Evolutionary conservation across 2,797 vertebrate genomes (phyloP), one percentile per base, ranked within the genome.

Genomic region (Leucoraja ocellata): DNA sequence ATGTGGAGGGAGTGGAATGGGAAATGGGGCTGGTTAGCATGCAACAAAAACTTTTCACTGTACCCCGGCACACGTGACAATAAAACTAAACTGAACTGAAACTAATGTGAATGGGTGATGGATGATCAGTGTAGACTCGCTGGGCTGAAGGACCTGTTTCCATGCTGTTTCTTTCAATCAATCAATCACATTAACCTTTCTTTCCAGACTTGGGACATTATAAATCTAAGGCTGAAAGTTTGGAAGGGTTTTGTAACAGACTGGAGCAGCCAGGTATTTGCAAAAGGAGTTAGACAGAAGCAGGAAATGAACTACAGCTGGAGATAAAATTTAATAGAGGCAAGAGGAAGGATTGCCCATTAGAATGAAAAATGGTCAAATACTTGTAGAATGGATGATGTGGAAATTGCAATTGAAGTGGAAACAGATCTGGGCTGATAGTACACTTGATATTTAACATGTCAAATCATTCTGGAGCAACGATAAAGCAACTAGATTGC

Each of bases 311-410:
- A 68, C 28, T 68, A 68, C 63, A 36, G 61, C 84, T 63, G 6
- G 61, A 88, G 84, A 88, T 88, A 88, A 88, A 68, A 68, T 68
- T 88, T 88, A 88, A 88, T 68, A 36, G 84, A 88, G 32, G 84
- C 61, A 88, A 88, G 84, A 65, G n/a, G 68, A 88, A 88, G 84
- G n/a, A 88, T 68, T 88, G 63, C 61, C 32, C 32, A 88, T 88
- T 88, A 68, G n/a, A 68, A 88, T 88, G 84, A 88, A 88, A 68
- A 88, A 88, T 88, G 84, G 63, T 68, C n/a, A 68, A 68, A 68
- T 23, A 88, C 63, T 88, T 36, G 65, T 65, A 88, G 14, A 10
- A 36, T 36, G 61, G 84, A 68, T 88, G 84, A 65, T 68, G 84
- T 18, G 68, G 63, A 68, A 68, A 68, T 88, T n/a, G 32, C 61